A percentile compares a stretch with the other conserved stretches of the same genome.
Conservation (phyloP, 2,113 vertebrate genomes). For the Sapajus apella region DNA sequence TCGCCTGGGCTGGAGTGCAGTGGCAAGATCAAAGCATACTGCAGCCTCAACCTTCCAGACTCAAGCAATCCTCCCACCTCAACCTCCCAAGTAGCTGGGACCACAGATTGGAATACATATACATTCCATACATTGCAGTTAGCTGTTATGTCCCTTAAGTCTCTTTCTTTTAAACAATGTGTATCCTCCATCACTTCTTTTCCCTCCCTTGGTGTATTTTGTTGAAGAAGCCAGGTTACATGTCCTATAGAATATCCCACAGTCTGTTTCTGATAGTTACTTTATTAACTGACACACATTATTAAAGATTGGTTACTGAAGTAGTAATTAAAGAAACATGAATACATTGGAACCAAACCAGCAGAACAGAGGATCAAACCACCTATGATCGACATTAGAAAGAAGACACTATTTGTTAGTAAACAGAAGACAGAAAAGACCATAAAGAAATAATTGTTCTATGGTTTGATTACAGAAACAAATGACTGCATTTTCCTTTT, state of each 20-base stretch:
- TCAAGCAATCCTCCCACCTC: too few relatives aligned
- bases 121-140: neutral
- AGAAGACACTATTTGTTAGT: neutral
- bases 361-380: neutral
- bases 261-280: neutral
- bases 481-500: neutral
- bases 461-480: neutral
- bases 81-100: too few relatives aligned
- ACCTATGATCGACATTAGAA: neutral
- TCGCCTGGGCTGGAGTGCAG: too few relatives aligned
- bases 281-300: neutral
- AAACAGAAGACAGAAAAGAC: neutral
- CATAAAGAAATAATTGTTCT: neutral
- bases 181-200: neutral
- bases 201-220: neutral
- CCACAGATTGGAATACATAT: neutral
- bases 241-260: neutral
- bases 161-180: neutral
- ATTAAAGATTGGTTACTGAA: neutral
- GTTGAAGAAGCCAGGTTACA: neutral
- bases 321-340: neutral
- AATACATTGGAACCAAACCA: neutral
- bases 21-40: too few relatives aligned
- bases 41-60: too few relatives aligned
- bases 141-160: neutral